Evolutionary conservation across 2,888 invertebrate genomes (phyloP), one percentile per base, ranked within the genome.

Genomic region (Drosophila anomalata): DNA sequence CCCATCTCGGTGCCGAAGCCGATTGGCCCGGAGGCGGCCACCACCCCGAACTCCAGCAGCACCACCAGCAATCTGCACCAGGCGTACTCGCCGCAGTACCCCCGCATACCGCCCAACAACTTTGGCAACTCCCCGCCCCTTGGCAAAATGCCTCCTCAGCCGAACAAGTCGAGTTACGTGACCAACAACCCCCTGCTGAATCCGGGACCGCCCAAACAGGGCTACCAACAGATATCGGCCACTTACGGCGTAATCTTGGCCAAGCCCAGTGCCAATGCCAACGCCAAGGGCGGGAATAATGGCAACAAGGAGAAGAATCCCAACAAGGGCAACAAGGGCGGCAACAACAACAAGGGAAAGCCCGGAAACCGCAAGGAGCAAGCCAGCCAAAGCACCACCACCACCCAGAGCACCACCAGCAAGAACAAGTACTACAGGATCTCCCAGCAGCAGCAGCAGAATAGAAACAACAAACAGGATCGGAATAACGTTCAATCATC

Each of bases 1-100:
- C 94, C 94, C 17, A 92, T 93, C 80, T 94, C 94, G 57, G 88
- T 83, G 67, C 88, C 90, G 51, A 89, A 88, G 24, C 74, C 87
- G 3, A 79, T 77, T 77, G 81, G 89, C 68, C 80, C 86, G 65
- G 89, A 90, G 70, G 76, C 85, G 70, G 77, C 85, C 29, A 90
- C 91, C 54, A 91, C 91, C 17, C 89, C 90, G 7, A 89, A 90
- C 41, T 87, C 87, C 4, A 86, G 89, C 59, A 78, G 77, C 29
- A 88, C 89, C 61, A 87, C 90, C 39, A 88, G 88, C 39, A 90
- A 88, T 69, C 81, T 91, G 51, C 91, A 91, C 79, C 91, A 91
- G 65, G 75, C 90, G 57, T 91, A 91, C 62, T 90, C 91, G 36
- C 88, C 90, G 12, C 90, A 90, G 63, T 91, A 91, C 80, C 90